Evolutionary conservation across 2,888 invertebrate genomes (phyloP), one percentile per base, ranked within the genome.

Genomic region (Troides helena): DNA sequence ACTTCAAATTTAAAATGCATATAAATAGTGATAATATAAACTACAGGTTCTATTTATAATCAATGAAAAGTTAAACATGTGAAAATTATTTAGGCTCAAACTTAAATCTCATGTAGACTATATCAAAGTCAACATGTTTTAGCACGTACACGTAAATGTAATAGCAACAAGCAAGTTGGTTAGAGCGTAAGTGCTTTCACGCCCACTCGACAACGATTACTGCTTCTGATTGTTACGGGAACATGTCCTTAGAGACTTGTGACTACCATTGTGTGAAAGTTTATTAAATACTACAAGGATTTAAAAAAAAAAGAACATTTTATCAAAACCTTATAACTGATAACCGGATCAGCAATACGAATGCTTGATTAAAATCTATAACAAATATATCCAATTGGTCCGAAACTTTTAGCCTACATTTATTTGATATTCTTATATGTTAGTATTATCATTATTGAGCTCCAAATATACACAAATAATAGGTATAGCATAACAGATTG

Each of bases 161-260:
- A 18, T 60, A 60, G 14, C 17, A 18, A 23, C 18, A 36, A 60
- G 36, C 17, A 60, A 25, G 23, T 18, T 36, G 60, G 18, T 36
- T 60, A 25, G 57, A 60, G 60, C 60, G 12, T 60, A 60, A 60
- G 60, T 60, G 60, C 60, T 60, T 25, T 60, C 60, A 60, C 36
- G 60, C 30, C 17, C 36, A 36, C 60, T 60, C 36, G 18, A 60
- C 60, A 60, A 36, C 36, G 60, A 60, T 60, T 60, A 60, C 60
- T 36, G 60, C 25, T 36, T 18, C 36, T 18, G 60, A 25, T 36
- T 60, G 60, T 60, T 36, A 36, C 60, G 23, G 17, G 18, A 36
- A 25, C 25, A 36, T 60, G 30, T 60, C 60, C 60, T 36, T 25
- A 36, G 30, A 60, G 23, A 14, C 60, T 21, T 21, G 21, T 21